Conservation (phyloP, 1,140 invertebrate species). For the Nebria ingens region DNA sequence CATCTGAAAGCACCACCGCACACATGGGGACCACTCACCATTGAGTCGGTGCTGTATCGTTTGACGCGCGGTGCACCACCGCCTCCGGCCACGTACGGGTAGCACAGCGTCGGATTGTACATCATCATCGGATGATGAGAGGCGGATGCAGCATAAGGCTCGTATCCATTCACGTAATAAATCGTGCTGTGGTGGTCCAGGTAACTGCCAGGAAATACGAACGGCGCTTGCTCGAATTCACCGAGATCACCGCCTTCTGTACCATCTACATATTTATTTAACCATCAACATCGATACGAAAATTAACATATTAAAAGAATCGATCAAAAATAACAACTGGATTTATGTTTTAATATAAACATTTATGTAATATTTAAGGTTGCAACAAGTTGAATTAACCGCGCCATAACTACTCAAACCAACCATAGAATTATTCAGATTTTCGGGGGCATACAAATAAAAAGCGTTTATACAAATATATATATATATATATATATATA, state of each 20-base stretch:
- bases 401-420: no score
- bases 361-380: no score
- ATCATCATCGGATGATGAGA: conserved; percentile 24
- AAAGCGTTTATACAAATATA: no score
- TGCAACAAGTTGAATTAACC: no score
- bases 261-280: conserved; percentile 19
- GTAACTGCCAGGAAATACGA: conserved; percentile 33
- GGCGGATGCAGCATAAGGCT: not conserved
- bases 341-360: no score
- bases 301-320: no score
- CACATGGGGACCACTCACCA: conserved; percentile 24
- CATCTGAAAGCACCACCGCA: no score
- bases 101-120: conserved; percentile 31
- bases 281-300: no score
- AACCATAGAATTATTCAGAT: no score
- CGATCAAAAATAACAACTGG: no score
- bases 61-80: conserved; percentile 25
- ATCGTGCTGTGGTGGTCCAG: conserved; percentile 36
- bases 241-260: conserved; percentile 26
- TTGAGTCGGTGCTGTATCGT: conserved; percentile 30
- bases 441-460: no score
- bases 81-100: conserved; percentile 21
- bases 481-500: no score
- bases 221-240: conserved; percentile 27
- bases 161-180: conserved; percentile 30